These are phyloP conservation scores for Scolopax mira DNA, from an alignment of 2,113 vertebrate genomes.

Conservation along the genomic window DNA sequence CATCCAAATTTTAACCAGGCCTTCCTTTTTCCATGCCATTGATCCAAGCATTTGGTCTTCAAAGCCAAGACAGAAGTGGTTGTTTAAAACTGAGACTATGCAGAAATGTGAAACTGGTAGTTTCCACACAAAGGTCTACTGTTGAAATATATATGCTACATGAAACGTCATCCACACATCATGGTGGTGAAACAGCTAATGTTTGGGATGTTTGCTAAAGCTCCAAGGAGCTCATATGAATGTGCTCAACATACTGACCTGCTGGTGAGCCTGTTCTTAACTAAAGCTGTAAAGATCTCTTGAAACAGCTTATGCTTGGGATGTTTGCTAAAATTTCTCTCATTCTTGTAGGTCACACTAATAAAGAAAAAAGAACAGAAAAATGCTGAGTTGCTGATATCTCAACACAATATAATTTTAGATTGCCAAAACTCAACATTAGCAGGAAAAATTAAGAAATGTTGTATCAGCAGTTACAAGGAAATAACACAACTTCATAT, in stretches of 20 bases:
- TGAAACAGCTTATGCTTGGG: slow-evolving; percentile 78
- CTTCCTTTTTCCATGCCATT: neutral
- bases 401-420: neutral
- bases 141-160: neutral
- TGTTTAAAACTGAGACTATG: neutral
- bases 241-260: slow-evolving; percentile 71
- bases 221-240: too few relatives aligned
- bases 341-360: slow-evolving; percentile 84
- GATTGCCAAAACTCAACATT: neutral
- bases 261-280: slow-evolving; percentile 84
- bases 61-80: neutral
- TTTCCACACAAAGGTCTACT: neutral
- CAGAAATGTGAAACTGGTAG: neutral
- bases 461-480: neutral
- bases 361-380: neutral
- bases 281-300: slow-evolving; percentile 79
- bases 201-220: too few relatives aligned
- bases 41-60: rapidly evolving
- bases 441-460: slow-evolving; percentile 1
- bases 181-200: too few relatives aligned
- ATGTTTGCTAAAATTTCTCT: slow-evolving; percentile 85
- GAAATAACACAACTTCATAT: neutral
- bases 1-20: neutral
- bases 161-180: neutral
- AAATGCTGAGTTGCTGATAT: neutral